Percentiles rank a stretch among this genome's conserved stretches.
These are phyloP conservation scores for Dolichallabes microphthalmus DNA, from an alignment of 2,113 vertebrate genomes.

Conservation along the genomic window DNA sequence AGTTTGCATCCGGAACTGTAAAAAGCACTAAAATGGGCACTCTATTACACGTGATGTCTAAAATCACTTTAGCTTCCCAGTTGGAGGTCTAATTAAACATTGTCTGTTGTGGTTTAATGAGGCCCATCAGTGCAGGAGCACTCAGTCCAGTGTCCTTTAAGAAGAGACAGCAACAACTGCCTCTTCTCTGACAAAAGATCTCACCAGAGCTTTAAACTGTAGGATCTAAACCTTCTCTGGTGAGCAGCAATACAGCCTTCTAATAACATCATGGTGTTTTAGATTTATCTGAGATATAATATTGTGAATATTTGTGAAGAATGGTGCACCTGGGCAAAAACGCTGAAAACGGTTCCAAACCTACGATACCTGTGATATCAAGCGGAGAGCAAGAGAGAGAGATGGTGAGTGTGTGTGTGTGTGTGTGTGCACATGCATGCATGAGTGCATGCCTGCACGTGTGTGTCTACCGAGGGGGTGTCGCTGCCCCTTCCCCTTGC, in stretches of 20 bases:
- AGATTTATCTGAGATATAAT: not conserved
- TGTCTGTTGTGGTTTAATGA: slow-evolving; percentile 41
- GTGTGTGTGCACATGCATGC: too few relatives aligned
- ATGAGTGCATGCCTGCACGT: too few relatives aligned
- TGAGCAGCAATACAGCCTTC: not conserved
- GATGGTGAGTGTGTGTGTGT: too few relatives aligned
- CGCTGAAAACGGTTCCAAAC: too few relatives aligned
- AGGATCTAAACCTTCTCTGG: not conserved
- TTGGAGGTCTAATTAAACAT: slow-evolving; percentile 41
- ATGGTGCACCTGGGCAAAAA: too few relatives aligned
- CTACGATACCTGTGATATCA: too few relatives aligned
- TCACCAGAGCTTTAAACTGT: slow-evolving; percentile 4
- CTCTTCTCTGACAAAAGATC: not conserved
- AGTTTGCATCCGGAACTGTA: slow-evolving; percentile 6
- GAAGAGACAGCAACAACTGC: not conserved
- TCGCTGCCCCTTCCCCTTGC: too few relatives aligned
- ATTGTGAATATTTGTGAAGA: too few relatives aligned
- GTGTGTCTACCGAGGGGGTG: too few relatives aligned
- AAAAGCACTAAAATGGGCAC: slow-evolving; percentile 11
- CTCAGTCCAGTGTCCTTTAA: slow-evolving; percentile 15
- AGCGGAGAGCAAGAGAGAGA: too few relatives aligned
- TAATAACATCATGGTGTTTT: not conserved
- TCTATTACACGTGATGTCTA: slow-evolving; percentile 10
- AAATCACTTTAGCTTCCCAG: slow-evolving; percentile 32
- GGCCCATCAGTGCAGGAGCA: not conserved